Conservation (phyloP, 2,113 vertebrate genomes). For the Chloropsis hardwickii region DNA sequence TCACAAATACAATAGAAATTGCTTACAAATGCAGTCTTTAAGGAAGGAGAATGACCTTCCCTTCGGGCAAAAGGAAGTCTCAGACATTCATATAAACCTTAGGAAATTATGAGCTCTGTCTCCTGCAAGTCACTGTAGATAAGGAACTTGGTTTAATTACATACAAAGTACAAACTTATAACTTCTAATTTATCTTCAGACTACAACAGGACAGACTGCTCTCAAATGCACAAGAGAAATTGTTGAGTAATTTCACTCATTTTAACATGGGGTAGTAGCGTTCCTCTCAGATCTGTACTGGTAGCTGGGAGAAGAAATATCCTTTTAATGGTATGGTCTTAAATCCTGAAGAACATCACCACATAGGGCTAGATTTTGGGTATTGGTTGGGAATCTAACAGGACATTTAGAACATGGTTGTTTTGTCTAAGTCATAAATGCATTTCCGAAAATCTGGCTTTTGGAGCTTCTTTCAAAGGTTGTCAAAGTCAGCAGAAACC, state of each 20-base stretch:
- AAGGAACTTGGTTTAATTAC: not conserved
- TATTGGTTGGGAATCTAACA: not conserved
- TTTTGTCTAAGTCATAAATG: not conserved
- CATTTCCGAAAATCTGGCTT: not conserved
- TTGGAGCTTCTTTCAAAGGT: not conserved
- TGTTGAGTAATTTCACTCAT: not conserved
- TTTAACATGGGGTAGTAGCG: not conserved
- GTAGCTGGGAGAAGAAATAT: not conserved
- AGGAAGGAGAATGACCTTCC: slow-evolving; percentile 23
- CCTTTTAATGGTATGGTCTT: not conserved
- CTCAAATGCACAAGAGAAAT: not conserved
- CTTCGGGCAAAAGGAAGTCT: slow-evolving; percentile 28
- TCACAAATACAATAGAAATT: slow-evolving; percentile 33
- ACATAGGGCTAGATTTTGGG: not conserved
- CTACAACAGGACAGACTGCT: not conserved
- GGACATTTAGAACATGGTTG: not conserved
- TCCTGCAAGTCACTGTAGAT: not conserved
- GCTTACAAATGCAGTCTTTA: slow-evolving; percentile 47
- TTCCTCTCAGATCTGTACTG: not conserved
- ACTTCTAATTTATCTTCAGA: not conserved
- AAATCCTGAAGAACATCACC: not conserved
- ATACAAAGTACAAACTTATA: not conserved
- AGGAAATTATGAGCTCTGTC: slow-evolving; percentile 10
- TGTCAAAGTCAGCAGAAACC: not conserved
- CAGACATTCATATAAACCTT: not conserved